Evolutionary conservation across 2,113 vertebrate species (phyloP).

Genomic region (Oryzias woworae): DNA sequence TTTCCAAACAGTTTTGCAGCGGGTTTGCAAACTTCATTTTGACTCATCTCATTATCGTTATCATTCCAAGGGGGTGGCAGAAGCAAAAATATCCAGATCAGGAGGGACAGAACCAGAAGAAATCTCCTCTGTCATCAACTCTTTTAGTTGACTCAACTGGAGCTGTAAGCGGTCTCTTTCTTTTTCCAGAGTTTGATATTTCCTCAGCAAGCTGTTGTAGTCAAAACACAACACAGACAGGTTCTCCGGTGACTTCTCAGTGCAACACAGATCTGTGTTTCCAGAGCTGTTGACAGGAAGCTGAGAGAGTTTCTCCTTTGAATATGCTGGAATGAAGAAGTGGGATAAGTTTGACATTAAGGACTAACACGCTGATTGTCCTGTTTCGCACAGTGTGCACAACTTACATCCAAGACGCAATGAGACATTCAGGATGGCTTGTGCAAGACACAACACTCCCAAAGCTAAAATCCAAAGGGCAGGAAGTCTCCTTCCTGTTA

Average conservation of each 20-base stretch:
- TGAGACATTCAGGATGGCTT: conserved; percentile 41
- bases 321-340: conserved; percentile 12
- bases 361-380: too few species aligned
- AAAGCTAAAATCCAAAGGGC: conserved; percentile 15
- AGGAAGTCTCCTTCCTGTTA: conserved; percentile 28
- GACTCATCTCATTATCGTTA: too few species aligned
- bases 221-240: conserved; percentile 1
- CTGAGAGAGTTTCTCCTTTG: conserved; percentile 7
- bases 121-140: fast-evolving
- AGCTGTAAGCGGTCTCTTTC: conserved; percentile 4
- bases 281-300: conserved; percentile 12
- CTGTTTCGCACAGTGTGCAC: neutral
- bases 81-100: conserved; percentile 3
- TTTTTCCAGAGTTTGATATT: neutral
- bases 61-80: too few species aligned
- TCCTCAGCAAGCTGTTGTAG: conserved; percentile 24
- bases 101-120: fast-evolving
- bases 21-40: too few species aligned
- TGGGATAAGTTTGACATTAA: neutral
- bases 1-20: too few species aligned
- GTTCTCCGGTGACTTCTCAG: neutral
- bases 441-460: conserved; percentile 37
- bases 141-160: neutral
- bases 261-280: neutral
- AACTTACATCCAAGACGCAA: conserved; percentile 47